phyloP scores from a whole-genome alignment of 2,113 vertebrate genomes.

The Rattus rattus region DNA sequence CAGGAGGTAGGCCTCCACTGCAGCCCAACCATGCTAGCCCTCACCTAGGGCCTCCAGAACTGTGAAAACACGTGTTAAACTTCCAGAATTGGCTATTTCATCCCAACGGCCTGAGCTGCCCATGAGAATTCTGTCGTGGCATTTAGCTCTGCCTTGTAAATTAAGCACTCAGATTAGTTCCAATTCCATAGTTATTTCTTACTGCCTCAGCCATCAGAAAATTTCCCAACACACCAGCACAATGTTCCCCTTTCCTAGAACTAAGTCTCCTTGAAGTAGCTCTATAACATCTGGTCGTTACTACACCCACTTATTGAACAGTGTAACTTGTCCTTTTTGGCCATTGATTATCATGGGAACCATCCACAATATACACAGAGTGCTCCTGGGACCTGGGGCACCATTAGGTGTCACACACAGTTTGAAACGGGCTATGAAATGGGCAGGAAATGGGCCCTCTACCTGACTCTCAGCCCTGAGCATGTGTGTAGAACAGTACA shows the following conservation, averaged over 20 bases:
- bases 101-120: neutral
- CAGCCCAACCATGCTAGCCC: neutral
- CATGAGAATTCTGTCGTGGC: fast-evolving
- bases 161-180: too few species aligned
- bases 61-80: neutral
- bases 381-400: neutral
- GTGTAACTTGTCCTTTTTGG: fast-evolving
- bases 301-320: neutral
- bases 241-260: neutral
- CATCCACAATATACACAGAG: fast-evolving
- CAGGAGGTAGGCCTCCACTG: neutral
- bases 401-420: neutral
- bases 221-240: neutral
- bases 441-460: neutral
- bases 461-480: neutral
- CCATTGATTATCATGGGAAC: neutral
- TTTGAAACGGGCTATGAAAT: neutral
- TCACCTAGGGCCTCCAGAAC: neutral
- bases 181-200: neutral
- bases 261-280: neutral
- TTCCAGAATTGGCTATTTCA: neutral
- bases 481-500: too few species aligned
- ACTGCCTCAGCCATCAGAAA: neutral
- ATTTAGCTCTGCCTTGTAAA: neutral
- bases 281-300: fast-evolving